These are phyloP conservation scores for Drosophila sordidapex DNA, from an alignment of 2,888 invertebrate genomes.

Conservation along the genomic window DNA sequence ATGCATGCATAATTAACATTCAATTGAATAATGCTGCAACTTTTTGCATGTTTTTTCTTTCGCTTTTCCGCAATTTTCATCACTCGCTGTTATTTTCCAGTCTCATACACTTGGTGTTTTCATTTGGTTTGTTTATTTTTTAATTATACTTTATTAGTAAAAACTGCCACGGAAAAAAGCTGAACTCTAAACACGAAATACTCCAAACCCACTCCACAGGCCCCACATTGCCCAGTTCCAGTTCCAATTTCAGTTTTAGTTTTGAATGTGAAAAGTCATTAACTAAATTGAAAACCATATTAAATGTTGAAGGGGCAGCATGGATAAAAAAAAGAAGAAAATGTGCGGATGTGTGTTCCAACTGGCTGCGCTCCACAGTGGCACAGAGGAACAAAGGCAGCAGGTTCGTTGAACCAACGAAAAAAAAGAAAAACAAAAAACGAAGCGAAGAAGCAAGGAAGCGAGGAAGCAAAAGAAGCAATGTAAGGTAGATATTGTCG, in stretches of 20 bases:
- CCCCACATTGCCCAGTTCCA: not conserved
- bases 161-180: not conserved
- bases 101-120: conserved; percentile 55
- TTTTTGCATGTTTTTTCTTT: conserved; percentile 32
- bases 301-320: conserved; percentile 24
- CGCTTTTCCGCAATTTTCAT: conserved; percentile 4
- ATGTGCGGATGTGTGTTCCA: conserved; percentile 36
- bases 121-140: conserved; percentile 1
- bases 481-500: conserved; percentile 42
- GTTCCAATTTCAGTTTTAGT: conserved; percentile 27
- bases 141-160: conserved; percentile 12
- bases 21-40: conserved; percentile 9
- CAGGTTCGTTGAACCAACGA: conserved; percentile 69
- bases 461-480: conserved; percentile 7
- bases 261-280: conserved; percentile 63
- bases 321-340: not conserved
- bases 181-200: conserved; percentile 10
- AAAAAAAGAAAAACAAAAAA: conserved; percentile 25
- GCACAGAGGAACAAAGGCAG: conserved; percentile 32
- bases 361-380: conserved; percentile 30
- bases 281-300: conserved; percentile 75
- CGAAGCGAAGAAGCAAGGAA: conserved; percentile 7
- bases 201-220: not conserved
- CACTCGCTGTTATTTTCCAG: conserved; percentile 44
- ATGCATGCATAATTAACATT: conserved; percentile 26